Conservation (phyloP, 2,113 vertebrate genomes). For the Falcunculus frontatus region DNA sequence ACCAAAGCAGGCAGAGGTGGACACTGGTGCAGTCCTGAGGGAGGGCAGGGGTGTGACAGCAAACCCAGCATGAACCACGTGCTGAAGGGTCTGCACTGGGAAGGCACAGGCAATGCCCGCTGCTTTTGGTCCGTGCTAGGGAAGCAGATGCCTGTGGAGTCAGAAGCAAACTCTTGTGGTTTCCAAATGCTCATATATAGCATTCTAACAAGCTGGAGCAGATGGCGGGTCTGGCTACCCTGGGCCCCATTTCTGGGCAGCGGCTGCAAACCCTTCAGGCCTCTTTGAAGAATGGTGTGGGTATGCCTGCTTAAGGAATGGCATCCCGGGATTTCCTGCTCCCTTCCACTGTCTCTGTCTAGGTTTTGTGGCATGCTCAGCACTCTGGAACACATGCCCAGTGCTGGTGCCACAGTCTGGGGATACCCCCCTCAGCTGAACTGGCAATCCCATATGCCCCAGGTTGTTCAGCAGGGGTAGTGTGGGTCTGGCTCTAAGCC, state of each 20-base stretch:
- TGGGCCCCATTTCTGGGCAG: not conserved
- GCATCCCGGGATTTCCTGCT: not conserved
- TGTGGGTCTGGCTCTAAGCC: not conserved
- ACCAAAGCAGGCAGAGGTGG: not conserved
- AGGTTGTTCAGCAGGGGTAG: not conserved
- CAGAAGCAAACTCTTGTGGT: not conserved
- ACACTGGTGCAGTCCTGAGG: not conserved
- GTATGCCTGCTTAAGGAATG: conserved; percentile 21
- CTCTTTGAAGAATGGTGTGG: not conserved
- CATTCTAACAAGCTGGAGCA: not conserved
- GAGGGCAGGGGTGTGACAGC: not conserved
- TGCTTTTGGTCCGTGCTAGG: not conserved
- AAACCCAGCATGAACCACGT: not conserved
- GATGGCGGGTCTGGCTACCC: not conserved
- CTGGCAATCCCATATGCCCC: rapidly evolving
- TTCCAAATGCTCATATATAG: conserved; percentile 15
- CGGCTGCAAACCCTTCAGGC: not conserved
- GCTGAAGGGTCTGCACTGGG: not conserved
- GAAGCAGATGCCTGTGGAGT: not conserved
- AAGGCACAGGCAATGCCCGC: not conserved
- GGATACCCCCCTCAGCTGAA: rapidly evolving
- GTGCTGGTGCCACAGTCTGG: not conserved
- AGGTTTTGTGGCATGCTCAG: not conserved
- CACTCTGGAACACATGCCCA: not conserved
- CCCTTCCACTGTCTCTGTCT: not conserved